phyloP scores from a whole-genome alignment of 2,888 invertebrate genomes.

The Hyposoter didymator region DNA sequence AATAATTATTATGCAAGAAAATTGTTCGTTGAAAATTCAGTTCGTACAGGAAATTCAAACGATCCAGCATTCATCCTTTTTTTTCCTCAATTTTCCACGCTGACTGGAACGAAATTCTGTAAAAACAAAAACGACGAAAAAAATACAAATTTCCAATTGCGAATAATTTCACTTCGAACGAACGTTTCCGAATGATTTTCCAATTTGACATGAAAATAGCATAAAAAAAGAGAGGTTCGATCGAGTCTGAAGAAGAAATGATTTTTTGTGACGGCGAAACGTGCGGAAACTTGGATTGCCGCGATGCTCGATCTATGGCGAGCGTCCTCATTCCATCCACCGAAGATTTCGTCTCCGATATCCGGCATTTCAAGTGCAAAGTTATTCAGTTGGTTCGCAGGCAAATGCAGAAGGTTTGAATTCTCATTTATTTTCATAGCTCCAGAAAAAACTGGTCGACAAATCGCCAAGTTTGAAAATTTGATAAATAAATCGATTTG shows the following conservation, averaged over 20 bases:
- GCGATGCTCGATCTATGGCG: constrained; percentile 45
- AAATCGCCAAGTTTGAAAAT: neutral
- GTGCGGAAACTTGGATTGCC: constrained; percentile 43
- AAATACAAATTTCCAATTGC: constrained; percentile 14
- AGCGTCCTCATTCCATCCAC: constrained; percentile 45
- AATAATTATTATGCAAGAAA: neutral
- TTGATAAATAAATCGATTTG: neutral
- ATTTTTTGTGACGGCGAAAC: constrained; percentile 58
- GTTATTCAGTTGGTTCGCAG: constrained; percentile 74
- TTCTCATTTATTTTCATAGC: neutral
- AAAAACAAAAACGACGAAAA: constrained; percentile 1
- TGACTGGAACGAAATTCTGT: neutral
- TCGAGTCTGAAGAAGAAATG: constrained; percentile 18
- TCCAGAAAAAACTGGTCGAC: neutral
- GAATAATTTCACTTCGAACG: constrained; percentile 24
- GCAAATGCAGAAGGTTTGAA: constrained; percentile 73
- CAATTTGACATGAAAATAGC: neutral
- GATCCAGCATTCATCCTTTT: neutral
- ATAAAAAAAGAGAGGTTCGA: constrained; percentile 14
- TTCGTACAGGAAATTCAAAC: neutral
- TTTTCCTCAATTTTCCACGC: neutral
- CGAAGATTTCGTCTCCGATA: constrained; percentile 71
- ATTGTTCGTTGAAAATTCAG: neutral
- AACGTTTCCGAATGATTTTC: constrained; percentile 8
- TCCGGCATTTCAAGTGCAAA: constrained; percentile 76